Conservation (phyloP, 2,888 invertebrate species). For the Pterostichus niger region DNA sequence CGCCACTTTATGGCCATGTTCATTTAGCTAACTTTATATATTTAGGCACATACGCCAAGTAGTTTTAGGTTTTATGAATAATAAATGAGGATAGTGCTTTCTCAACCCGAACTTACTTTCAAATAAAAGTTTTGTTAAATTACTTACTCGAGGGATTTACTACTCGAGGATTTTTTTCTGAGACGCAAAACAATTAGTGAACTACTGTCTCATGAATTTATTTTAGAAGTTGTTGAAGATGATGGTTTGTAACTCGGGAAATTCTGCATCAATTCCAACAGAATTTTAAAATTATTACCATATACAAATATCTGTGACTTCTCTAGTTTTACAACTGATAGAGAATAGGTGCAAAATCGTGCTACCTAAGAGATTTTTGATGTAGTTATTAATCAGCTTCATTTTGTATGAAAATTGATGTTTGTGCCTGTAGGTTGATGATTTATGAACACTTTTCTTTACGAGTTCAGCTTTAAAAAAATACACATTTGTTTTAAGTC, state of each 20-base stretch:
- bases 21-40: conserved; percentile 64
- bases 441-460: too few relatives aligned
- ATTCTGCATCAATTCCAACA: too few relatives aligned
- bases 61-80: conserved; percentile 66
- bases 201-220: conserved; percentile 5
- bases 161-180: neutral
- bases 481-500: too few relatives aligned
- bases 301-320: too few relatives aligned
- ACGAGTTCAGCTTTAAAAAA: too few relatives aligned
- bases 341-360: too few relatives aligned
- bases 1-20: conserved; percentile 62
- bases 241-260: neutral
- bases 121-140: conserved; percentile 51
- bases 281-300: too few relatives aligned
- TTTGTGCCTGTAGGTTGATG: too few relatives aligned
- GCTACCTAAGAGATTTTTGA: too few relatives aligned
- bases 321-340: too few relatives aligned
- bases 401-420: too few relatives aligned
- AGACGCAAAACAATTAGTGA: neutral
- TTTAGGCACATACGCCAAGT: conserved; percentile 50
- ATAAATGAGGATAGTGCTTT: conserved; percentile 61
- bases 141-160: neutral
- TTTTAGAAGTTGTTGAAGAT: conserved; percentile 1
- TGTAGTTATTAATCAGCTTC: too few relatives aligned
- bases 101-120: conserved; percentile 1